phyloP scores from a whole-genome alignment of 2,797 vertebrate genomes.

The Liasis olivaceus region DNA sequence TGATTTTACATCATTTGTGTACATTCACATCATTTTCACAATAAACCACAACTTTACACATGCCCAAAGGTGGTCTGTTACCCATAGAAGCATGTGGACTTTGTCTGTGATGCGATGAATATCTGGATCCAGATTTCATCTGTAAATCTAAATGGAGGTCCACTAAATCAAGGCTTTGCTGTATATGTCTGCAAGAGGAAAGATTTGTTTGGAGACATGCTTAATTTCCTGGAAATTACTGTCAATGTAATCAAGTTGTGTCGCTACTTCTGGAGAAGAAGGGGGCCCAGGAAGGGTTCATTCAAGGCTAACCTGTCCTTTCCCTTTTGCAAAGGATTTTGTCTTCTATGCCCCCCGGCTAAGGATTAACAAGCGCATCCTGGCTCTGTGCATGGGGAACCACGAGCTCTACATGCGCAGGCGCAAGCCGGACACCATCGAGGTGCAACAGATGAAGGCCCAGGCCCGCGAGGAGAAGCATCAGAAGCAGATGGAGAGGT shows the following conservation, averaged over 20 bases:
- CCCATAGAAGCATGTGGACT: no score
- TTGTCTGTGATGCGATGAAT: no score
- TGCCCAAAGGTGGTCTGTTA: no score
- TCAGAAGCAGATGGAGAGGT: constrained; percentile 98
- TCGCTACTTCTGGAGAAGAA: background rate
- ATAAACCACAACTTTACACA: no score
- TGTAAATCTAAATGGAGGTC: no score
- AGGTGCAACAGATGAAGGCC: constrained; percentile 98
- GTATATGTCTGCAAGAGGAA: background rate
- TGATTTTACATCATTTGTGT: no score
- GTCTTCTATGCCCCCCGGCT: constrained; percentile 95
- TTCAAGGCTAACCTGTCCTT: constrained; percentile 19
- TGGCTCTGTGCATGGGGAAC: constrained; percentile 97
- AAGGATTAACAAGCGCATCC: constrained; percentile 94
- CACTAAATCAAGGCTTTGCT: no score
- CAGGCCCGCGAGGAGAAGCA: constrained; percentile 97
- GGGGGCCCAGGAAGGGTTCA: rapidly evolving
- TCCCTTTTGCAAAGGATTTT: constrained; percentile 83
- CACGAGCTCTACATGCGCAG: constrained; percentile 97
- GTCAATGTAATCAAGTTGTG: background rate
- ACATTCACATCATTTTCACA: no score
- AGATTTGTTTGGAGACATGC: background rate
- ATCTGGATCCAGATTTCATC: no score
- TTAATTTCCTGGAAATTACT: background rate
- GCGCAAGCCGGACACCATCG: constrained; percentile 95